Conservation (phyloP, 2,797 vertebrate genomes). For the Alfaro cultratus region DNA sequence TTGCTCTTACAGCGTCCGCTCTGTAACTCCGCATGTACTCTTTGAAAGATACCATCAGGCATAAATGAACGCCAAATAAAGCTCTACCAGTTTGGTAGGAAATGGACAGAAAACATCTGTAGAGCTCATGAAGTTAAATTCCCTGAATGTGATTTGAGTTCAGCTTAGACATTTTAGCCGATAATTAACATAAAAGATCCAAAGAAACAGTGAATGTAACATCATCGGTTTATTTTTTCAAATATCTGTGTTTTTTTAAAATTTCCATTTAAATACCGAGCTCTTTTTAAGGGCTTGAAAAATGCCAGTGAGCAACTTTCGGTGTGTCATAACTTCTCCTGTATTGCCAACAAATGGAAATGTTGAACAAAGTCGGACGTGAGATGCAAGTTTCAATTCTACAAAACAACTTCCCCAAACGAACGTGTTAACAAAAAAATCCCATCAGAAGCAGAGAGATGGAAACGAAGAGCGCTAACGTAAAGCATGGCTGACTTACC, state of each 20-base stretch:
- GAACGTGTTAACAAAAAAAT: constrained; percentile 13
- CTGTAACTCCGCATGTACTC: background rate
- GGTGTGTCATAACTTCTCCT: constrained; percentile 49
- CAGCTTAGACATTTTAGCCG: background rate
- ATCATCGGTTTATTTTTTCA: background rate
- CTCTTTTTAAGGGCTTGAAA: constrained; percentile 4
- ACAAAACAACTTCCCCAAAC: constrained; percentile 63
- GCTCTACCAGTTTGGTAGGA: background rate
- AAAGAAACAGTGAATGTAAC: background rate
- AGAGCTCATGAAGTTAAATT: background rate
- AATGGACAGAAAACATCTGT: background rate
- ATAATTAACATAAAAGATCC: background rate
- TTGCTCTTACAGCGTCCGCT: background rate
- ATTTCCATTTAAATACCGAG: background rate
- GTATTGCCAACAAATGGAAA: constrained; percentile 51
- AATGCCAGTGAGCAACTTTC: constrained; percentile 12
- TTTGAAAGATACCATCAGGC: background rate
- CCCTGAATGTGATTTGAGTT: background rate
- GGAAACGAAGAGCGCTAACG: background rate
- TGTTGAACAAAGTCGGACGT: constrained; percentile 32
- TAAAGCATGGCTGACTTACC: constrained; percentile 61
- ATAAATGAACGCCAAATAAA: background rate
- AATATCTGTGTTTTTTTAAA: background rate
- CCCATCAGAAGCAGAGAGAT: background rate
- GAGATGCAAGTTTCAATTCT: constrained; percentile 62